Evolutionary conservation across 1,140 invertebrate genomes (phyloP).

Genomic region (Planococcus citri): DNA sequence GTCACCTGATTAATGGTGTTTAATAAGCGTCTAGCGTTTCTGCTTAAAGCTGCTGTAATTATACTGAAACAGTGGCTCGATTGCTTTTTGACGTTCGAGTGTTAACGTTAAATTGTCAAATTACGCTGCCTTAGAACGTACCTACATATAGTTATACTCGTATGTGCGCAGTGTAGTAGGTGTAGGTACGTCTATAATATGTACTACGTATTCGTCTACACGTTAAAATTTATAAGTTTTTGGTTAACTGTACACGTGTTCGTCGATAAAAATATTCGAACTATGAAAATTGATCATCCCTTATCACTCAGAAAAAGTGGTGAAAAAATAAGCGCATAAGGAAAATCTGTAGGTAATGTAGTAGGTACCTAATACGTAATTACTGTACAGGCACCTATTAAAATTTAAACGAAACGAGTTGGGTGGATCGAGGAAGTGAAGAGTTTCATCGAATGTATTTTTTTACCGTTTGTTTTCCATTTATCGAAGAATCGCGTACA

Average conservation of each 20-base stretch:
- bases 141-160: too few relatives aligned
- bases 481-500: not conserved
- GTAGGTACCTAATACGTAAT: too few relatives aligned
- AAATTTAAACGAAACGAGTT: not conserved
- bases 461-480: not conserved
- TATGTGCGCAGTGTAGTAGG: too few relatives aligned
- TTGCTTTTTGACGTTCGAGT: slow-evolving; percentile 11
- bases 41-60: slow-evolving; percentile 3
- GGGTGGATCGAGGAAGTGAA: not conserved
- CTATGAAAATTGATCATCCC: too few relatives aligned
- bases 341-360: too few relatives aligned
- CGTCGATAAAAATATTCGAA: not conserved
- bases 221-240: not conserved
- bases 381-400: too few relatives aligned
- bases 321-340: too few relatives aligned
- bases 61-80: not conserved
- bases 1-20: slow-evolving; percentile 15
- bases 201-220: not conserved
- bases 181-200: too few relatives aligned
- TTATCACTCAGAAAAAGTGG: too few relatives aligned
- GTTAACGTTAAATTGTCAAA: slow-evolving; percentile 11
- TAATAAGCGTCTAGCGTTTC: slow-evolving; percentile 17
- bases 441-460: not conserved
- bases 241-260: not conserved
- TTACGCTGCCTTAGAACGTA: not conserved